Conservation (phyloP, 2,113 vertebrate species). For the Vulpes ferrilata region DNA sequence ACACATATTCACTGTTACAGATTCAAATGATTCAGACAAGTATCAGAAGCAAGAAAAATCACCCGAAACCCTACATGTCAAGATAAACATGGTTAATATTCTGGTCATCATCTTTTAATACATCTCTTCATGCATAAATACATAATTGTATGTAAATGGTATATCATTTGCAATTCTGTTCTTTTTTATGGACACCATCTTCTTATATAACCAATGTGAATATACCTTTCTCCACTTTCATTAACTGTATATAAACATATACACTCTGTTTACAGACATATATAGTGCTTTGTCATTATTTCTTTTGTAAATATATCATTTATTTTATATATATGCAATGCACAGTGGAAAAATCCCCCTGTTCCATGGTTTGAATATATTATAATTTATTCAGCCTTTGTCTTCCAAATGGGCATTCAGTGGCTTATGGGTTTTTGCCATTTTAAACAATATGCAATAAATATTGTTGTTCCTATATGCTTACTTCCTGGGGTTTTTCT, state of each 20-base stretch:
- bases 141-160: neutral
- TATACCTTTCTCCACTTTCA: neutral
- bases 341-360: neutral
- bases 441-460: constrained; percentile 45
- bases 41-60: constrained; percentile 5
- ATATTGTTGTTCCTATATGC: neutral
- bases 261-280: neutral
- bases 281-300: neutral
- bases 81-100: constrained; percentile 38
- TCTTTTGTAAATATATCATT: constrained; percentile 16
- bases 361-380: neutral
- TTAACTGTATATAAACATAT: neutral
- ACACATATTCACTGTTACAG: neutral
- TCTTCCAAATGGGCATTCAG: neutral
- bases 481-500: constrained; percentile 32
- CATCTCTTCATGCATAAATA: neutral
- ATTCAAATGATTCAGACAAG: constrained; percentile 50
- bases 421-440: neutral
- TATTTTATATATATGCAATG: neutral
- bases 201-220: neutral
- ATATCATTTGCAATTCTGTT: neutral
- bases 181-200: neutral
- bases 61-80: neutral
- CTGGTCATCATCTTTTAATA: neutral
- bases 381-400: neutral